Evolutionary conservation across 1,140 invertebrate species (phyloP).

Genomic region (Cotesia vestalis): DNA sequence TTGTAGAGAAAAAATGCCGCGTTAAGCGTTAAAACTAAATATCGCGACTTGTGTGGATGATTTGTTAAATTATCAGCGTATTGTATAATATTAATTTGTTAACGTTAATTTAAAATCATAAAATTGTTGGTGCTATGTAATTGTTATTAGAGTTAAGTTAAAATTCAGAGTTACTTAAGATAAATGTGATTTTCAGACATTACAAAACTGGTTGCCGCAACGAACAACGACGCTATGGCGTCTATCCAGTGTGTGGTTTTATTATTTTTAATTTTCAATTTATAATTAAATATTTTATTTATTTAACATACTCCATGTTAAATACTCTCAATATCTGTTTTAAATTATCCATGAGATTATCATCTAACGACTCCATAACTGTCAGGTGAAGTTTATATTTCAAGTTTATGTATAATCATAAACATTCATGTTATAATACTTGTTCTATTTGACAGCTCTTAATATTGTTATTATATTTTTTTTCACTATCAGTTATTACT

Average conservation of each 20-base stretch:
- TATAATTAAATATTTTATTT: not conserved
- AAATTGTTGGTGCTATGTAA: constrained; percentile 9
- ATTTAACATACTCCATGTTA: not conserved
- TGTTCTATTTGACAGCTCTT: too few relatives aligned
- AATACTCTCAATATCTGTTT: not conserved
- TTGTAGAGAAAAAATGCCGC: constrained; percentile 56
- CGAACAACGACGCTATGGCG: constrained; percentile 59
- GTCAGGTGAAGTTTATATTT: not conserved
- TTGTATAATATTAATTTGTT: not conserved
- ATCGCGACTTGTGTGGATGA: constrained; percentile 38
- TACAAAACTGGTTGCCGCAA: constrained; percentile 43
- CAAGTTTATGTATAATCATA: too few relatives aligned
- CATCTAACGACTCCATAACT: not conserved
- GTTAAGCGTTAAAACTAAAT: constrained; percentile 41
- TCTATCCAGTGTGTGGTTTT: constrained; percentile 54
- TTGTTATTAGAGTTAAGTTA: constrained; percentile 10
- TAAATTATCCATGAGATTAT: constrained; percentile 11
- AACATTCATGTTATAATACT: too few relatives aligned
- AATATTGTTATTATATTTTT: not conserved
- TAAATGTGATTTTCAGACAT: constrained; percentile 39
- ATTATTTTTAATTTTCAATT: constrained; percentile 42
- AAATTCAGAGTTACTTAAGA: not conserved
- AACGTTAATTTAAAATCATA: not conserved
- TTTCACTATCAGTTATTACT: not conserved
- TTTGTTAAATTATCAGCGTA: constrained; percentile 3